phyloP scores from a whole-genome alignment of 2,888 invertebrate species.

The Hyalella azteca region DNA sequence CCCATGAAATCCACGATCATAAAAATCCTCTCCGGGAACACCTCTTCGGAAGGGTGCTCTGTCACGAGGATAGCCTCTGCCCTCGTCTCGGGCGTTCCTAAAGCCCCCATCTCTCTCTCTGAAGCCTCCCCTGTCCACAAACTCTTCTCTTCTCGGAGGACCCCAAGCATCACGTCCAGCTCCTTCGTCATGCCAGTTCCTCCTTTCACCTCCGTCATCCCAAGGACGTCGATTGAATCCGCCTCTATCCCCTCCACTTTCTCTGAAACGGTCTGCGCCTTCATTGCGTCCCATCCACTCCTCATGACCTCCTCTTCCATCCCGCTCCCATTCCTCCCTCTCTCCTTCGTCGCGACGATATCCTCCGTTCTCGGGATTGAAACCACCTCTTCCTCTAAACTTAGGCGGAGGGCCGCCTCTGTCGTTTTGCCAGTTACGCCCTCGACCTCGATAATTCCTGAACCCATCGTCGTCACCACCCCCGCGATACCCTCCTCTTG shows the following conservation, averaged over 20 bases:
- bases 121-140: constrained; percentile 14
- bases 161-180: background rate
- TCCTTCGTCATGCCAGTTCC: background rate
- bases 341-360: constrained; percentile 14
- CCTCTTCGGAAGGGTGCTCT: background rate
- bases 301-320: background rate
- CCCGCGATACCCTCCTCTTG: constrained; percentile 43
- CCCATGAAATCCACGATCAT: background rate
- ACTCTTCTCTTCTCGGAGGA: background rate
- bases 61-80: background rate
- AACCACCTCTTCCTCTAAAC: constrained; percentile 29
- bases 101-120: constrained; percentile 15
- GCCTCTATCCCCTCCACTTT: background rate
- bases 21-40: background rate
- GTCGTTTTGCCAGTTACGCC: constrained; percentile 38
- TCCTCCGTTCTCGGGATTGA: constrained; percentile 38
- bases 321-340: constrained; percentile 23
- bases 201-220: background rate
- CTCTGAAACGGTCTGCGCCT: background rate
- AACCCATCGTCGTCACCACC: constrained; percentile 40
- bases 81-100: background rate
- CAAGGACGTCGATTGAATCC: background rate
- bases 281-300: constrained; percentile 19
- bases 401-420: constrained; percentile 22
- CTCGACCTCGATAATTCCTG: constrained; percentile 49